Conservation (phyloP, 2,888 invertebrate genomes). For the Drosophila recens region DNA sequence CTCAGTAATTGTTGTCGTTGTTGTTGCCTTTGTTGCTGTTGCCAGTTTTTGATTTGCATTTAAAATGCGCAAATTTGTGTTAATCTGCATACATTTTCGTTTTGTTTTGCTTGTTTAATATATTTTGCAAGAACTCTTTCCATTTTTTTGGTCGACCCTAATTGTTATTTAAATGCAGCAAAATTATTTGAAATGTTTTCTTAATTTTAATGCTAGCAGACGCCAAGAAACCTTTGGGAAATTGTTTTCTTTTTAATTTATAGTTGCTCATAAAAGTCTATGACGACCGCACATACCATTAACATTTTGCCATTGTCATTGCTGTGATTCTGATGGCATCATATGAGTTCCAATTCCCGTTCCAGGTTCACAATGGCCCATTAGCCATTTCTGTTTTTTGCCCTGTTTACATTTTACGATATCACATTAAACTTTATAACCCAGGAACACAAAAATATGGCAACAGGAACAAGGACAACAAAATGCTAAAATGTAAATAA, state of each 20-base stretch:
- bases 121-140: neutral
- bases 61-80: conserved; percentile 68
- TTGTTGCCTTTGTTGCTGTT: conserved; percentile 30
- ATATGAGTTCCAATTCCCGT: conserved; percentile 28
- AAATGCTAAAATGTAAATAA: conserved; percentile 55
- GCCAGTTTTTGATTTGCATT: conserved; percentile 68
- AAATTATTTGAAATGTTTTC: conserved; percentile 61
- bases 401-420: conserved; percentile 65
- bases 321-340: conserved; percentile 62
- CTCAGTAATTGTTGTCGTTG: conserved; percentile 37
- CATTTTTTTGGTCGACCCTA: conserved; percentile 38
- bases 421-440: conserved; percentile 71
- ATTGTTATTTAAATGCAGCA: conserved; percentile 69
- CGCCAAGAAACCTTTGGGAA: conserved; percentile 33
- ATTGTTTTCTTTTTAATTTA: conserved; percentile 75
- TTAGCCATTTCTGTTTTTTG: conserved; percentile 39
- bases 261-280: conserved; percentile 57
- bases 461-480: conserved; percentile 33
- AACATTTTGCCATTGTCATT: conserved; percentile 68
- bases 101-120: conserved; percentile 41
- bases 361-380: conserved; percentile 35
- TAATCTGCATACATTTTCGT: conserved; percentile 53
- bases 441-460: conserved; percentile 17
- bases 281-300: conserved; percentile 36
- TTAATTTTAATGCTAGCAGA: conserved; percentile 13